A percentile compares a stretch with the other conserved stretches of the same genome.
phyloP scores from a whole-genome alignment of 2,888 invertebrate genomes.

The Mesoligia furuncula region DNA sequence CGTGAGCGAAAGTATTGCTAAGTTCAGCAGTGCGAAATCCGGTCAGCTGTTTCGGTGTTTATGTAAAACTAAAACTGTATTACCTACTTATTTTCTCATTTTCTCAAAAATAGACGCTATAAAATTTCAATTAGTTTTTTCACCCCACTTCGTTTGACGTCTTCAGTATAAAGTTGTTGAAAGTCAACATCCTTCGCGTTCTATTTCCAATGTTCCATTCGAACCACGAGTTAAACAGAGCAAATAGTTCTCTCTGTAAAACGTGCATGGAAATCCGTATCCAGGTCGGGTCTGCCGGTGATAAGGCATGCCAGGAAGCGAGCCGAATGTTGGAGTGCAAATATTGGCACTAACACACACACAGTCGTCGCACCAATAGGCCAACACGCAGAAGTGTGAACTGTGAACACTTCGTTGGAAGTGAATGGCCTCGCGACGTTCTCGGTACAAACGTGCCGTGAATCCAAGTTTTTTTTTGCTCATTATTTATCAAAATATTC shows the following conservation, averaged over 20 bases:
- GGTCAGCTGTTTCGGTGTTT: constrained; percentile 7
- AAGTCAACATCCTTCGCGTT: constrained; percentile 31
- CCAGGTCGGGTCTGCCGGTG: constrained; percentile 68
- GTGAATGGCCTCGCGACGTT: constrained; percentile 83
- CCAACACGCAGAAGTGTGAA: constrained; percentile 69
- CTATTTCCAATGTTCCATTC: constrained; percentile 32
- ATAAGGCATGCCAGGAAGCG: constrained; percentile 80
- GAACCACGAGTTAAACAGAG: constrained; percentile 43
- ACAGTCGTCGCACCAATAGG: constrained; percentile 29
- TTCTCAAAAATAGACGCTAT: not conserved
- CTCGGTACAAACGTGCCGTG: constrained; percentile 81
- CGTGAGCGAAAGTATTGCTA: constrained; percentile 31
- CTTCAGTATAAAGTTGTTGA: constrained; percentile 17
- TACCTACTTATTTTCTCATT: not conserved
- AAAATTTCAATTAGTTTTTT: not conserved
- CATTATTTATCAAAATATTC: constrained; percentile 5
- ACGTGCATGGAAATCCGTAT: constrained; percentile 58
- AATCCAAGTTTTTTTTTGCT: constrained; percentile 69
- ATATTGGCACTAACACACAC: constrained; percentile 51
- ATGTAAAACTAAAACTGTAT: not conserved
- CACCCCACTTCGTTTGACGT: constrained; percentile 17
- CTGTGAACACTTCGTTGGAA: constrained; percentile 72
- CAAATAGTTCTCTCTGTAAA: constrained; percentile 46
- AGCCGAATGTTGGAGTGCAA: constrained; percentile 63
- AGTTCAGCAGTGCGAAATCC: not conserved